Conservation (phyloP, 2,797 vertebrate genomes). For the Mallotus villosus region DNA sequence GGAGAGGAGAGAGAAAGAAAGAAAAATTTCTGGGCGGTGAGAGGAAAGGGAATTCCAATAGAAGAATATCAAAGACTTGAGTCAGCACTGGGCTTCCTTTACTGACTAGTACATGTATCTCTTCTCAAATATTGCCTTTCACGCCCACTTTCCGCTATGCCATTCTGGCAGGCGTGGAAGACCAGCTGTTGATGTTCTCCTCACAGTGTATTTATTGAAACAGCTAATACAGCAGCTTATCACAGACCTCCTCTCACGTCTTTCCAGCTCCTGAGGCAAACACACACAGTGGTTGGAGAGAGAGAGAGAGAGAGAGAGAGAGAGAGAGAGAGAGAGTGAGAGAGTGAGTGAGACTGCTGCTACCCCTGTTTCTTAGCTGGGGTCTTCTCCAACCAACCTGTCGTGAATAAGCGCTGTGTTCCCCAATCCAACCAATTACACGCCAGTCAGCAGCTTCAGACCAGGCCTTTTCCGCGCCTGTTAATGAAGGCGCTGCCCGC, state of each 20-base stretch:
- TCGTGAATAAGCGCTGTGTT: conserved; percentile 58
- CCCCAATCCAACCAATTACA: conserved; percentile 42
- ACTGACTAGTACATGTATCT: neutral
- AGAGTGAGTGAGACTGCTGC: neutral
- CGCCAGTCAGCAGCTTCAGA: conserved; percentile 41
- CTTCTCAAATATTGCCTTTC: neutral
- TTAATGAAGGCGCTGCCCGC: conserved; percentile 32
- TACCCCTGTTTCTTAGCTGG: neutral
- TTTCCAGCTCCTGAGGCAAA: conserved; percentile 11
- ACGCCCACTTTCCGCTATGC: neutral
- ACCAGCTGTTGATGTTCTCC: conserved; percentile 17
- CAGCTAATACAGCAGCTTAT: conserved; percentile 27
- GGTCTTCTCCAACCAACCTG: conserved; percentile 20
- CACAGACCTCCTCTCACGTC: conserved; percentile 12
- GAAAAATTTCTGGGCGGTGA: neutral
- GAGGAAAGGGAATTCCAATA: neutral
- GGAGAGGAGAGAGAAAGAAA: neutral
- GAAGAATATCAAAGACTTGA: neutral
- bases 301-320: neutral
- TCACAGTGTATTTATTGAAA: conserved; percentile 15
- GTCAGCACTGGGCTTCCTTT: too few relatives aligned
- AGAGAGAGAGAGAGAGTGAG: neutral
- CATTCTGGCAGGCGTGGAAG: neutral
- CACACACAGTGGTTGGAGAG: neutral
- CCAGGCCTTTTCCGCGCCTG: conserved; percentile 32